A percentile compares a stretch with the other conserved stretches of the same genome.
Conservation (phyloP, 2,113 vertebrate species). For the Apteryx owenii region DNA sequence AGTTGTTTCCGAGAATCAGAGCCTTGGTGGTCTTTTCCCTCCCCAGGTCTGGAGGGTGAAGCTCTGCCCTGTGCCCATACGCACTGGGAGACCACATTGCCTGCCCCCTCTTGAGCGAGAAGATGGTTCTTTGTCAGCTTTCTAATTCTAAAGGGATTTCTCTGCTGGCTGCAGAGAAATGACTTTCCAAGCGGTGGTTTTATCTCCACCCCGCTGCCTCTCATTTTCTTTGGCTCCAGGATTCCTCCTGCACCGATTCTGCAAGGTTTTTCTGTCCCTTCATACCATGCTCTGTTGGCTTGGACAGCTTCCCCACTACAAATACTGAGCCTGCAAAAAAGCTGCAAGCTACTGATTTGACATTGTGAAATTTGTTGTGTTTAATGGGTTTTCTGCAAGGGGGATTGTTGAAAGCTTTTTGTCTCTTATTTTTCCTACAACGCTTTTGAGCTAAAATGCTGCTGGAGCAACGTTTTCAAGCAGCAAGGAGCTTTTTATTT, state of each 20-base stretch:
- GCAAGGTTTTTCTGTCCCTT: background rate
- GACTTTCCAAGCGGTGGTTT: background rate
- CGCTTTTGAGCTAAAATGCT: background rate
- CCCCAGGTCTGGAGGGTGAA: background rate
- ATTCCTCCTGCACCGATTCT: background rate
- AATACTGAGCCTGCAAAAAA: background rate
- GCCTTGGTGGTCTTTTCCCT: background rate
- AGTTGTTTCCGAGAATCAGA: background rate
- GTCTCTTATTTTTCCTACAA: background rate
- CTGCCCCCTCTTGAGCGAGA: background rate
- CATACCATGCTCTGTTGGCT: background rate
- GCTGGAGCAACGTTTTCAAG: background rate
- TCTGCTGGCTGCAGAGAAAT: background rate
- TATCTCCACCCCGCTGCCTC: background rate
- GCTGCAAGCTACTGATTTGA: conserved; percentile 1
- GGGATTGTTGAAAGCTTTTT: background rate
- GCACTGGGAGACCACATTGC: background rate
- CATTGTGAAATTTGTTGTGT: background rate
- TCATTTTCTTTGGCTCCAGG: background rate
- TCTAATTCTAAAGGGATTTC: background rate
- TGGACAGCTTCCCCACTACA: background rate
- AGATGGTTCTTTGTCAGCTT: background rate
- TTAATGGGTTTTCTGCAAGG: conserved; percentile 32
- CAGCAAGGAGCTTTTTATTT: background rate
- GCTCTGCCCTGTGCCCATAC: background rate